These are phyloP conservation scores for Allolobophora icterica DNA, from an alignment of 2,888 invertebrate species.

Conservation along the genomic window DNA sequence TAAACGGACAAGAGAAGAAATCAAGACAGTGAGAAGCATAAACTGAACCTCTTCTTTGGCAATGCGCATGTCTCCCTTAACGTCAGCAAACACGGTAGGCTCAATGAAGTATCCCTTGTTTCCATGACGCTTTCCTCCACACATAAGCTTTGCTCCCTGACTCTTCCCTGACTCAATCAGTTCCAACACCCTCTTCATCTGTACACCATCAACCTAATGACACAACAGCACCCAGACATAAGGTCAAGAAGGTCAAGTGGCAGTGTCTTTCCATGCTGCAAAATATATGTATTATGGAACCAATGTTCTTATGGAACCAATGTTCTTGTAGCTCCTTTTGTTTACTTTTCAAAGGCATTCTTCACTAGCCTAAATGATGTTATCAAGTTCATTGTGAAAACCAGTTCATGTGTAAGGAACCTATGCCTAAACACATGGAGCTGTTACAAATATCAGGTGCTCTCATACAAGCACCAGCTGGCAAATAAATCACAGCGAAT, in stretches of 20 bases:
- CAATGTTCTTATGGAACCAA: too few species aligned
- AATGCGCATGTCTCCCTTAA: conserved; percentile 67
- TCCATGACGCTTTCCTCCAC: conserved; percentile 72
- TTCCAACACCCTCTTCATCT: conserved; percentile 78
- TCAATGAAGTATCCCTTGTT: conserved; percentile 66
- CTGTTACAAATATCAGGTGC: too few species aligned
- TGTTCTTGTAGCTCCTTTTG: too few species aligned
- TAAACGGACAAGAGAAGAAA: not conserved
- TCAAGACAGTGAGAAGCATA: not conserved
- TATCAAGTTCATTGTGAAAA: too few species aligned
- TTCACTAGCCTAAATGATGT: too few species aligned
- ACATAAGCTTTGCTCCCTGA: conserved; percentile 79
- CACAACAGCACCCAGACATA: not conserved
- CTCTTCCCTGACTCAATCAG: conserved; percentile 79
- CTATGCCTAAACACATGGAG: too few species aligned
- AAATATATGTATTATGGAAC: not conserved
- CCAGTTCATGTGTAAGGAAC: too few species aligned
- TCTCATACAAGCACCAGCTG: too few species aligned
- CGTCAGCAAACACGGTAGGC: conserved; percentile 68
- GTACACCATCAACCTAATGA: conserved; percentile 71
- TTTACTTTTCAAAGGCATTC: too few species aligned
- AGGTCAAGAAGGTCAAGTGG: not conserved
- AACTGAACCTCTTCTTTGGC: conserved; percentile 65
- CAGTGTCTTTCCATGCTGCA: not conserved
- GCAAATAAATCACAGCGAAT: too few species aligned